Conservation (phyloP, 2,113 vertebrate species). For the Triplophysa dalaica region DNA sequence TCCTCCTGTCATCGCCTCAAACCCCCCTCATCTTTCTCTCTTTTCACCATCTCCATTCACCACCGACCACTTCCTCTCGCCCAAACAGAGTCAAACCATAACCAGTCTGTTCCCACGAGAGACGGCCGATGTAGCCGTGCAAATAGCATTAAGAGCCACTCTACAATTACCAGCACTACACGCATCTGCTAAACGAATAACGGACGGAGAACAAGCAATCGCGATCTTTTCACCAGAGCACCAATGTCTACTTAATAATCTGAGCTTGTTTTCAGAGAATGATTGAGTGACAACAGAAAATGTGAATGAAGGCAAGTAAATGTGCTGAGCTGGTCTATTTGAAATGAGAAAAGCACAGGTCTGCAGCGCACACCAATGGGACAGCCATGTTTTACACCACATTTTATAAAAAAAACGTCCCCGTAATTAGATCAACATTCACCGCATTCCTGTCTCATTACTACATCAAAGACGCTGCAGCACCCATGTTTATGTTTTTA, state of each 20-base stretch:
- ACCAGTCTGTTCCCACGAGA: slow-evolving; percentile 40
- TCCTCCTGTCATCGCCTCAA: slow-evolving; percentile 41
- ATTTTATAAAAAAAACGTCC: slow-evolving; percentile 31
- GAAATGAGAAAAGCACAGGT: slow-evolving; percentile 7
- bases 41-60: slow-evolving; percentile 15
- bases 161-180: slow-evolving; percentile 41
- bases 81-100: slow-evolving; percentile 29
- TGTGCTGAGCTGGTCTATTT: neutral
- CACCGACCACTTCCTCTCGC: slow-evolving; percentile 45
- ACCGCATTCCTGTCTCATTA: slow-evolving; percentile 47
- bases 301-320: neutral
- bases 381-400: neutral
- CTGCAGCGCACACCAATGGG: neutral
- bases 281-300: slow-evolving; percentile 12
- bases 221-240: neutral
- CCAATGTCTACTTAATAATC: slow-evolving; percentile 1
- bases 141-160: slow-evolving; percentile 49
- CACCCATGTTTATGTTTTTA: slow-evolving; percentile 37
- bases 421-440: slow-evolving; percentile 50
- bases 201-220: neutral
- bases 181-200: slow-evolving; percentile 47
- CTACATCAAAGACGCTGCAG: slow-evolving; percentile 25
- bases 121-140: slow-evolving; percentile 37
- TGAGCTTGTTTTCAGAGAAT: neutral
- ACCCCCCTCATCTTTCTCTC: slow-evolving; percentile 24